These are phyloP conservation scores for Calliphora vomitoria DNA, from an alignment of 2,888 invertebrate species.

Conservation along the genomic window DNA sequence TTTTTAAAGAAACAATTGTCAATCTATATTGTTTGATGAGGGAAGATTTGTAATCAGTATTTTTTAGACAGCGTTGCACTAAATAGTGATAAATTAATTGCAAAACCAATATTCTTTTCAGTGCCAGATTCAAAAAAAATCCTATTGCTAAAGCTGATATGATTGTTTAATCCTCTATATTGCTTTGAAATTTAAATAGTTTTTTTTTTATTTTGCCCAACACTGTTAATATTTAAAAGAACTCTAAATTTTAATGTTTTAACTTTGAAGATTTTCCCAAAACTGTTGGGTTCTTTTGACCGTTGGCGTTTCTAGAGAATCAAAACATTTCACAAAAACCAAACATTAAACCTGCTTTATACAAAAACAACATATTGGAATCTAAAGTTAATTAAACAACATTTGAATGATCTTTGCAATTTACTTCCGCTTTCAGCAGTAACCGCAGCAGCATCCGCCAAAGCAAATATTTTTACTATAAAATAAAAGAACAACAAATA, in stretches of 20 bases:
- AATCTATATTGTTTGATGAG: too few species aligned
- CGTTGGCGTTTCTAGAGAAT: not conserved
- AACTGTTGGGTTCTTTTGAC: not conserved
- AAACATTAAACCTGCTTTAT: not conserved
- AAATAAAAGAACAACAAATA: not conserved
- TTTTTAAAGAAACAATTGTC: too few species aligned
- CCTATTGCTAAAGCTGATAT: not conserved
- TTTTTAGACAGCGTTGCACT: too few species aligned
- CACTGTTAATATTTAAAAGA: not conserved
- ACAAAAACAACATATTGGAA: not conserved
- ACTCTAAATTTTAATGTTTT: not conserved
- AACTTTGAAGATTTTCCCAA: not conserved
- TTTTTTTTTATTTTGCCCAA: too few species aligned
- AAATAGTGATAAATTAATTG: too few species aligned
- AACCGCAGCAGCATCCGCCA: not conserved
- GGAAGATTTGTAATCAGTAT: too few species aligned
- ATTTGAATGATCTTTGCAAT: constrained; percentile 12
- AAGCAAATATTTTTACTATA: constrained; percentile 5
- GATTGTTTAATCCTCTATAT: too few species aligned
- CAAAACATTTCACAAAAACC: not conserved
- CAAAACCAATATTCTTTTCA: too few species aligned
- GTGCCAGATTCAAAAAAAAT: too few species aligned
- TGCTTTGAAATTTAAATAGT: too few species aligned
- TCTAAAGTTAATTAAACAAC: not conserved
- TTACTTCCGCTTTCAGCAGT: constrained; percentile 28